phyloP scores from a whole-genome alignment of 2,888 invertebrate species.

The Drosophila monieri region DNA sequence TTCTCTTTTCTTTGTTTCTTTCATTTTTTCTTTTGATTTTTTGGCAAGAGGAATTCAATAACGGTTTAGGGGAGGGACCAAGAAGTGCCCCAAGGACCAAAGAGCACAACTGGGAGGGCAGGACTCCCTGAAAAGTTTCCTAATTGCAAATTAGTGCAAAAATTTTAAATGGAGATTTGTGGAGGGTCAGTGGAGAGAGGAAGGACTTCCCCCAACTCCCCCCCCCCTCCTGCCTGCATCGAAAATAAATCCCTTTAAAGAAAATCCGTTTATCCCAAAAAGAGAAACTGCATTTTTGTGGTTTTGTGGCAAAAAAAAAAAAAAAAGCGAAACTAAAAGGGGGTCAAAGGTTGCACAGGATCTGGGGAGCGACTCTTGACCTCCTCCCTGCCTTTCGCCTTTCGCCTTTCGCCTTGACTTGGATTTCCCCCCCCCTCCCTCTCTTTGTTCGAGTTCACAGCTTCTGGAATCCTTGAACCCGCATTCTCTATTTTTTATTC shows the following conservation, averaged over 20 bases:
- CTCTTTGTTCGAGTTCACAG: conserved; percentile 27
- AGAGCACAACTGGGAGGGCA: background rate
- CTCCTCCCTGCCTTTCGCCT: conserved; percentile 4
- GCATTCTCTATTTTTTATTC: conserved; percentile 31
- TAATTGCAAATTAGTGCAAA: conserved; percentile 68
- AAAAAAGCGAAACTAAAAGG: background rate
- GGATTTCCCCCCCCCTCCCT: conserved; percentile 18
- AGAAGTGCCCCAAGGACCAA: no score
- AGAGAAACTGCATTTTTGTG: background rate
- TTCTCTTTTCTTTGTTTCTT: conserved; percentile 2
- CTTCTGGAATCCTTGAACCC: conserved; percentile 59
- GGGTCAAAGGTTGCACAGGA: background rate
- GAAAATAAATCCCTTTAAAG: no score
- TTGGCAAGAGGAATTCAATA: conserved; percentile 34
- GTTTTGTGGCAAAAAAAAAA: background rate
- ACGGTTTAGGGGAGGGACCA: background rate
- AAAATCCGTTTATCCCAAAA: no score
- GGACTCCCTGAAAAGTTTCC: conserved; percentile 29
- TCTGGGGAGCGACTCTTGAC: conserved; percentile 29
- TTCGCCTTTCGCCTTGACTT: conserved; percentile 40
- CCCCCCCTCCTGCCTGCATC: background rate
- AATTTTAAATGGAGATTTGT: conserved; percentile 49
- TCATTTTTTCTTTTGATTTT: background rate
- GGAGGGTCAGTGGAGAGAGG: conserved; percentile 10
- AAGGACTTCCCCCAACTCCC: no score